phyloP scores from a whole-genome alignment of 2,113 vertebrate species.

The Tyto alba region DNA sequence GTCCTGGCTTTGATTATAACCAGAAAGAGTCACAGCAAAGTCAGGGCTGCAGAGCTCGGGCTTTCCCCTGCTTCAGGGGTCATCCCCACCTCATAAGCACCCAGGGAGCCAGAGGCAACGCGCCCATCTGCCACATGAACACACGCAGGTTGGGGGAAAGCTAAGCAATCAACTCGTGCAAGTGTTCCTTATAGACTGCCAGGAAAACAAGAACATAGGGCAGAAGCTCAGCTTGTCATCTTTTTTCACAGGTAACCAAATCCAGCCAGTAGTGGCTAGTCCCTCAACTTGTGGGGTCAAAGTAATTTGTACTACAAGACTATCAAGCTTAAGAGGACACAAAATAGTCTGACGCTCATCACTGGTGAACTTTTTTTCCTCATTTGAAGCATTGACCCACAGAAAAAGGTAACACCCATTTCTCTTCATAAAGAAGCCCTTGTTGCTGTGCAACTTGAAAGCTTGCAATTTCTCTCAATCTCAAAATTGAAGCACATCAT shows the following conservation, averaged over 20 bases:
- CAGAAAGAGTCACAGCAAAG: not conserved
- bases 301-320: not conserved
- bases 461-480: not conserved
- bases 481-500: constrained; percentile 22
- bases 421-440: not conserved
- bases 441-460: not conserved
- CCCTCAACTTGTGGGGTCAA: not conserved
- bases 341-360: not conserved
- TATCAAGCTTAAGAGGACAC: not conserved
- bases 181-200: not conserved
- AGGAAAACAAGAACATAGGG: not conserved
- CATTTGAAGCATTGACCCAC: not conserved
- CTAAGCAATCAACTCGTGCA: not conserved
- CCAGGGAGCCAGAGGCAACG: fast-evolving
- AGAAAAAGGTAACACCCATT: not conserved
- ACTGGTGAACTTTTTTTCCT: not conserved
- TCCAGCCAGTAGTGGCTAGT: not conserved
- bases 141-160: not conserved
- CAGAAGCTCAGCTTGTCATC: not conserved
- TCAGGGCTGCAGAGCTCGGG: not conserved
- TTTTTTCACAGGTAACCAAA: not conserved
- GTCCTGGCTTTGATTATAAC: not conserved
- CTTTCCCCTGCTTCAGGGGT: not conserved
- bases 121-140: fast-evolving
- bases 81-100: not conserved